Conservation (phyloP, 1,140 invertebrate species). For the Scaptomyza montana region DNA sequence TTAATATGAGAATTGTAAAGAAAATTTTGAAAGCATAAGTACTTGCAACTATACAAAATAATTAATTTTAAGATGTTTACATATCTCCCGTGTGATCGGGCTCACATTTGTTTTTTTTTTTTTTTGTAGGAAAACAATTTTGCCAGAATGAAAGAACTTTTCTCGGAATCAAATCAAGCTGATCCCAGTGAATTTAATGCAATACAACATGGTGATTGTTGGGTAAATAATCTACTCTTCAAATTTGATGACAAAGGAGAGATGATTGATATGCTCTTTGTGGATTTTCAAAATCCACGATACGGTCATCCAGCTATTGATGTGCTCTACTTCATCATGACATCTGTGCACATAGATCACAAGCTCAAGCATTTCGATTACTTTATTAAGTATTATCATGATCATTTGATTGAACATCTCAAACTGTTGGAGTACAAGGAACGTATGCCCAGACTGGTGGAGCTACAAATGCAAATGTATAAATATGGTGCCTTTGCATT, state of each 20-base stretch:
- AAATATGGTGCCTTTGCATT: constrained; percentile 57
- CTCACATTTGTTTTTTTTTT: neutral
- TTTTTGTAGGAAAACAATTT: constrained; percentile 43
- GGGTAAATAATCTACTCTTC: constrained; percentile 88
- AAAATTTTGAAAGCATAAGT: no score
- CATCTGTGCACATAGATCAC: constrained; percentile 64
- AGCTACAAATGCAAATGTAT: constrained; percentile 61
- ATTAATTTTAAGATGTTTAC: no score
- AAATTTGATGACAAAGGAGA: constrained; percentile 76
- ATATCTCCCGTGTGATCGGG: no score
- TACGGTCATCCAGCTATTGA: constrained; percentile 61
- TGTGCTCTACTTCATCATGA: constrained; percentile 64
- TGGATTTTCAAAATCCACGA: constrained; percentile 71
- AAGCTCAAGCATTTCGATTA: constrained; percentile 72
- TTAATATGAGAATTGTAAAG: no score
- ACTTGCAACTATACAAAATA: no score
- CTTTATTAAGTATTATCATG: constrained; percentile 66
- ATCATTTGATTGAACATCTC: constrained; percentile 61
- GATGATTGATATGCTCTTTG: constrained; percentile 62
- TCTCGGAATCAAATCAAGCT: neutral
- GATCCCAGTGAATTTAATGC: constrained; percentile 85
- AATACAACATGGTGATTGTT: constrained; percentile 88
- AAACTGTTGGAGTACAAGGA: constrained; percentile 59
- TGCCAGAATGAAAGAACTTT: neutral
- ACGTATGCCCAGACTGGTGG: constrained; percentile 42